phyloP scores from a whole-genome alignment of 2,888 invertebrate species.

The Temnothorax unifasciatus region DNA sequence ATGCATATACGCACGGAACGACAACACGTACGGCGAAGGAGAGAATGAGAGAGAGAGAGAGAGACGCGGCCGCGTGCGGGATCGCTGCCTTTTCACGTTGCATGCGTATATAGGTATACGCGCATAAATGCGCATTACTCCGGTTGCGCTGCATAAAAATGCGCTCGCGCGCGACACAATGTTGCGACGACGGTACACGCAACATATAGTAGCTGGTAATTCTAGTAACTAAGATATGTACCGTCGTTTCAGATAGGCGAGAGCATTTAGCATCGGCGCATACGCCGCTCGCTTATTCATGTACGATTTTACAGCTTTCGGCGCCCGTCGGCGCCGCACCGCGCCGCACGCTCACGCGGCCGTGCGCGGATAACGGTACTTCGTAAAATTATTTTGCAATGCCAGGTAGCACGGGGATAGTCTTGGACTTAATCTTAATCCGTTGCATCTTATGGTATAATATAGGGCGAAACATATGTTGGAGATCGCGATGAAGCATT shows the following conservation, averaged over 20 bases:
- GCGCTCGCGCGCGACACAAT: conserved; percentile 34
- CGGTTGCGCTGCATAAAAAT: conserved; percentile 67
- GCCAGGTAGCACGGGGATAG: conserved; percentile 22
- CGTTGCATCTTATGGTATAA: neutral
- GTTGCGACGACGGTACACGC: conserved; percentile 18
- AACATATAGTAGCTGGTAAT: conserved; percentile 47
- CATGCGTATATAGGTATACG: neutral
- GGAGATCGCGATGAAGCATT: conserved; percentile 26
- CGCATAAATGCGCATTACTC: conserved; percentile 34
- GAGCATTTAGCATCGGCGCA: conserved; percentile 19
- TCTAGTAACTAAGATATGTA: conserved; percentile 32
- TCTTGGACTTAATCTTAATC: conserved; percentile 43
- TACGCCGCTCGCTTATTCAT: conserved; percentile 33
- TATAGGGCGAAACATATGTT: conserved; percentile 24
- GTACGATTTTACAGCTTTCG: conserved; percentile 49
- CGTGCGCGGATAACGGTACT: conserved; percentile 28
- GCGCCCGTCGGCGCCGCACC: neutral
- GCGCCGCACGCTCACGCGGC: neutral
- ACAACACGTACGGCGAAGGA: neutral
- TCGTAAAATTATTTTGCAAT: conserved; percentile 47
- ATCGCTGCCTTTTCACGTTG: conserved; percentile 54
- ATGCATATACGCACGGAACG: conserved; percentile 35
- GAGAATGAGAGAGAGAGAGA: neutral
- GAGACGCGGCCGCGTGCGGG: conserved; percentile 28
- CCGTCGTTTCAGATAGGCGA: conserved; percentile 17